Evolutionary conservation across 2,113 vertebrate genomes (phyloP), one percentile per base, ranked within the genome.

Genomic region (Montifringilla adamsi): DNA sequence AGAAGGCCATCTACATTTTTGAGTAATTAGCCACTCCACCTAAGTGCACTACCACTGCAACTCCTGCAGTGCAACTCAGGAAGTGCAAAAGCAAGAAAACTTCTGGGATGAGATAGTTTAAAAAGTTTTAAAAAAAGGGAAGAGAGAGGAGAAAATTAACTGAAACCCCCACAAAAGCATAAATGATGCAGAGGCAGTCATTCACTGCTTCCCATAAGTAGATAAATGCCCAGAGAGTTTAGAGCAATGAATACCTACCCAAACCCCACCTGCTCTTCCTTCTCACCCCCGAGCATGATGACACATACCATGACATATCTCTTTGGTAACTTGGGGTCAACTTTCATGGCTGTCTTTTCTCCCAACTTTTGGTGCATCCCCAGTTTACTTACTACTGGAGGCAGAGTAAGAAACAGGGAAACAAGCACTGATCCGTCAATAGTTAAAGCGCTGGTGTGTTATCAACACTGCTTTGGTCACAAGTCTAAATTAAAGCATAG

Each of bases 101-200:
- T 28, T 70, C 37, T 56, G 8, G 6, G 9, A 20, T 55, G 9
- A 46, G 8, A 37, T 24, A 44, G 22, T 46, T 68, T 41, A n/a
- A 59, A 39, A 63, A 58, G 10, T 16, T 47, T 5, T 8, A 76
- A 59, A n/a, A n/a, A 56, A 14, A 50, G 18, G 10, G 37, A n/a
- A 62, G 13, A 64, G 30, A 53, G 46, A 26, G 12, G 3, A 14
- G 6, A 13, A 28, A 53, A 53, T 3, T 7, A 44, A 15, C 11
- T 7, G 43, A 86, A 64, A 17, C 0, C 0, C 0, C 5, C 24
- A 16, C 3, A 37, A 60, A 70, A 62, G 5, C 0, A 18, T 6
- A 50, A 66, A 28, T 30, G 2, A 31, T 58, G 9, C 8, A 35
- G 72, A 76, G 15, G 9, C 4, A 15, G 30, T 30, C 23, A 35